Base-by-base conservation (phyloP, 1,140 invertebrate genomes). In the Bombus soroeensis region DNA sequence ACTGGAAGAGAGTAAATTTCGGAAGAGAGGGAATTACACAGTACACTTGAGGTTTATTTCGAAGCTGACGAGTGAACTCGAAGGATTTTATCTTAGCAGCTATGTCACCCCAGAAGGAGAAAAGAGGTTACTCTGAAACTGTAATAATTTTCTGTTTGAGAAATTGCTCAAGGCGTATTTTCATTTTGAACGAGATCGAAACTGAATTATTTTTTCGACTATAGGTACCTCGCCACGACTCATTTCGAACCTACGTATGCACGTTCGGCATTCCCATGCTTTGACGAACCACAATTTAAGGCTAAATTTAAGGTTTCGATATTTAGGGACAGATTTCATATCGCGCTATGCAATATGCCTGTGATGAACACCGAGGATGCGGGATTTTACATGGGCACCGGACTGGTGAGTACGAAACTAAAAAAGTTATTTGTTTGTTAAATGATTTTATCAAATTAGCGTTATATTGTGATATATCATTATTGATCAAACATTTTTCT, bases 231-330 rank as follows among this genome's bases (percentile, higher is more conserved):
- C 79, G 98, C 98, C 0, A 98, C 98, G 8, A 99, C 99, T 2
- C 98, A 99, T 92, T 99, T 99, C 93, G 98, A 99, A 94, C 97
- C 99, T 75, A 99, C 98, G 12, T 98, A 98, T 88, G 99, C 99
- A 0, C 96, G 99, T 32, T 97, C 97, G 82, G 98, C 99, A 0
- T 99, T 99, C 93, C 99, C 99, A 1, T 99, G 99, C 93, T 98
- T 99, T 91, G 99, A 99, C 94, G 99, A 99, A 91, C 99, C 99
- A 0, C 98, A 99, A 76, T 97, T 99, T 83, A 98, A 99, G 93
- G 98, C 99, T 0, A 97, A 97, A 74, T 99, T 99, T 95, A 97
- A 97, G 92, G 96, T 99, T 72, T 98, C 98, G 12, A 98, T 99
- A 85, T 97, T 98, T 75, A 96, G 98, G 88, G 98, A 98, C 92